Conservation (phyloP, 2,797 vertebrate species). For the Kryptolebias ocellatus region DNA sequence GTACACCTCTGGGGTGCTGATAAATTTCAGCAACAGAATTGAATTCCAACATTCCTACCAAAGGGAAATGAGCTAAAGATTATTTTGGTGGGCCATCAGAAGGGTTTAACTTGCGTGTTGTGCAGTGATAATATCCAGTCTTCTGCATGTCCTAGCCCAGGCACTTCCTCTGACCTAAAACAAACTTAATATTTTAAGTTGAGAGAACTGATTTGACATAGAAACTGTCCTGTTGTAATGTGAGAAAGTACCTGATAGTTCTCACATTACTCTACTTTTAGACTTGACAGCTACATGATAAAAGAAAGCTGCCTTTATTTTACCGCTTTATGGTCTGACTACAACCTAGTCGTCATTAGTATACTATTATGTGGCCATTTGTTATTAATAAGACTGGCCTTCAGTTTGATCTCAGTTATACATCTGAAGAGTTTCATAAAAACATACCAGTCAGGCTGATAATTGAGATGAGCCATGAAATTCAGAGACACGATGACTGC, state of each 20-base stretch:
- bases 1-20: conserved; percentile 25
- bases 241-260: not conserved
- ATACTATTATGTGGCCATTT: not conserved
- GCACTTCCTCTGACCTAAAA: not conserved
- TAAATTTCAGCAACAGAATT: conserved; percentile 27
- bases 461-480: conserved; percentile 9
- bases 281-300: not conserved
- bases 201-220: not conserved
- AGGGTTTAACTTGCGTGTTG: not conserved
- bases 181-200: not conserved
- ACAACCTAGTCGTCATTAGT: not conserved
- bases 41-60: conserved; percentile 66
- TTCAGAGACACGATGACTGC: conserved; percentile 1
- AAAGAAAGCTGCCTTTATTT: too few species aligned
- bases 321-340: not conserved
- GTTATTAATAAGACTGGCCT: not conserved
- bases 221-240: not conserved
- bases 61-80: conserved; percentile 8
- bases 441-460: not conserved
- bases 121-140: not conserved
- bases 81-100: not conserved
- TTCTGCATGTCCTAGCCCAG: not conserved
- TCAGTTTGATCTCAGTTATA: not conserved
- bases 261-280: not conserved
- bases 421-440: not conserved